Base-by-base conservation (phyloP, 2,888 invertebrate genomes). In the Ormyrus nitidulus region DNA sequence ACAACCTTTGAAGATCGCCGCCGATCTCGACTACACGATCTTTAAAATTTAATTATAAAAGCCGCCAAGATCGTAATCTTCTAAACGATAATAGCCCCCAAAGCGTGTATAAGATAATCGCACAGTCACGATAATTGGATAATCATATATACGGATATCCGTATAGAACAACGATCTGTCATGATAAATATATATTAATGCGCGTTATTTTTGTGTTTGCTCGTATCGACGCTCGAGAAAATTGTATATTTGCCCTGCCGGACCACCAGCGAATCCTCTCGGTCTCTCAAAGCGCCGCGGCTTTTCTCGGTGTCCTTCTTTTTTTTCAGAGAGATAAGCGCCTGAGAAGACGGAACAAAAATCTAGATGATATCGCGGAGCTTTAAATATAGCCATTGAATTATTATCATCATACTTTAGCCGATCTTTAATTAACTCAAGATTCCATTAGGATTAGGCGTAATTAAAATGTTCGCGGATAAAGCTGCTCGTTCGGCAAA, bases 41-140 rank as follows among this genome's bases (percentile, higher is more conserved):
- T 83, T 84, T 81, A 80, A 84, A 84, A 86, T 85, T 85, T 84
- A 86, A 85, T 86, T 86, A 86, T 83, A 83, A 81, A 75, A 80
- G 66, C 78, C 74, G 53, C 81, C 76, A 49, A 72, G 83, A 84
- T 83, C 83, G 68, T 77, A 83, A 85, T 85, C 82, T 78, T 81
- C 80, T 77, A 74, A 81, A 82, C 77, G 83, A 84, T 85, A 84
- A 84, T 83, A 79, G 81, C 83, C 83, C 81, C 81, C 78, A 66
- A 58, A 62, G 62, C 69, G 71, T 64, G 9, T 65, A n/a, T 48
- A 76, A 66, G 48, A 75, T 78, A 66, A 70, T 70, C 62, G 69
- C 70, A 68, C 44, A 70, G 19, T 58, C 72, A 64, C 66, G 75
- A 76, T 81, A 82, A 80, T 80, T 72, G 77, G 69, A 73, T 80